These are phyloP conservation scores for Meta bourneti DNA, from an alignment of 2,888 invertebrate species.

Conservation along the genomic window DNA sequence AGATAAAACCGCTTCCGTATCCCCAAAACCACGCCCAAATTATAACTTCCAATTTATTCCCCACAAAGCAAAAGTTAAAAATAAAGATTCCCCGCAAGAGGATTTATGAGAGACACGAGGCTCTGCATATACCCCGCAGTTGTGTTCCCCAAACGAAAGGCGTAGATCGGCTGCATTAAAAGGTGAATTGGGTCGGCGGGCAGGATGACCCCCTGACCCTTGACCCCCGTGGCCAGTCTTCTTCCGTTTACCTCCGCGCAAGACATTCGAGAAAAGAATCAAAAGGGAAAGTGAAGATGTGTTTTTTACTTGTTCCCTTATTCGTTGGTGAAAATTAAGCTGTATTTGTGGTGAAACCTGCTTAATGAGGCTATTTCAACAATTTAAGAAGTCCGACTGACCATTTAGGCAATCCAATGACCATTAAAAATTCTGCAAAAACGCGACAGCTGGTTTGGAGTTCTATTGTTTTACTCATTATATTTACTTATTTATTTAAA, in stretches of 20 bases:
- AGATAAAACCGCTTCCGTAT: constrained; percentile 9
- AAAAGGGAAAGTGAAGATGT: not conserved
- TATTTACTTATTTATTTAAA: too few relatives aligned
- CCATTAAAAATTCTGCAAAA: too few relatives aligned
- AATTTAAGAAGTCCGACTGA: too few relatives aligned
- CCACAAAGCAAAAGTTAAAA: not conserved
- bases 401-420: too few relatives aligned
- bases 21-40: not conserved
- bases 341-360: too few relatives aligned
- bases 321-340: not conserved
- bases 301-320: not conserved
- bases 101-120: too few relatives aligned
- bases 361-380: too few relatives aligned
- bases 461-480: too few relatives aligned
- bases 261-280: not conserved
- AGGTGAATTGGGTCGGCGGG: constrained; percentile 62
- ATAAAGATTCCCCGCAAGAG: not conserved
- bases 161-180: constrained; percentile 48
- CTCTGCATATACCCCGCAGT: not conserved
- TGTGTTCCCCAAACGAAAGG: constrained; percentile 29
- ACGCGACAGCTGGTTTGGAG: too few relatives aligned
- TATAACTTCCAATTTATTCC: not conserved
- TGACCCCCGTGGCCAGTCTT: constrained; percentile 35
- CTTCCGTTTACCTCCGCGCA: constrained; percentile 41
- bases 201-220: constrained; percentile 49